Base-by-base conservation (phyloP, 2,888 invertebrate species). In the Dysmachus trigonus region DNA sequence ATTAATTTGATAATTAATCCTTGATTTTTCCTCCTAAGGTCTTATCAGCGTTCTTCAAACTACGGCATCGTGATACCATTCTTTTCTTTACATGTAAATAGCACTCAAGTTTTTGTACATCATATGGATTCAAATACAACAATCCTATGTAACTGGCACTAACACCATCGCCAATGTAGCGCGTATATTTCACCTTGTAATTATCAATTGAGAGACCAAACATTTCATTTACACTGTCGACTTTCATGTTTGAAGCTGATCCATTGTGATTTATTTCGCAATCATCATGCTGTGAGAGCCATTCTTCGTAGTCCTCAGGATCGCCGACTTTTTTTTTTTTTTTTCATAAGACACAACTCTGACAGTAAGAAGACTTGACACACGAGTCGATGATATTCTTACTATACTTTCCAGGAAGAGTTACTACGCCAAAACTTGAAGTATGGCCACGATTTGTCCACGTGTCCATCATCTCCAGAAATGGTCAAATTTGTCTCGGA, bases 181-280 rank as follows among this genome's bases (percentile, higher is more conserved):
- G 84, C 38, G 77, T 73, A 86, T 87, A 88, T 86, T 87, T 5
- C n/a, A n/a, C n/a, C n/a, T 53, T 73, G 33, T 87, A 87, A 33
- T 88, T 31, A 62, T 85, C 77, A 13, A 86, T 84, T n/a, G 88
- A 87, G 62, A 86, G 87, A 73, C 15, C 47, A 73, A 87, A 87
- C 86, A 87, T 86, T 51, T 86, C 86, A 84, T 87, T 87, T 33
- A 87, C 81, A 53, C 86, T 83, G 27, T 87, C 86, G 10, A 86
- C 86, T 82, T 87, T 31, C 89, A 88, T 88, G 81, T 88, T 88
- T 33, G 87, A 87, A 18, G 88, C 79, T 38, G 87, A 88, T 41
- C 88, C 88, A 22, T 76, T 31, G 47, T 88, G 88, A 86, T 89
- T 88, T 71, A 87, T 86, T n/a, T 41, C 33, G 73, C 89, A 88